A percentile compares a stretch with the other conserved stretches of the same genome.
phyloP scores from a whole-genome alignment of 2,113 vertebrate species.

The Lates calcarifer region DNA sequence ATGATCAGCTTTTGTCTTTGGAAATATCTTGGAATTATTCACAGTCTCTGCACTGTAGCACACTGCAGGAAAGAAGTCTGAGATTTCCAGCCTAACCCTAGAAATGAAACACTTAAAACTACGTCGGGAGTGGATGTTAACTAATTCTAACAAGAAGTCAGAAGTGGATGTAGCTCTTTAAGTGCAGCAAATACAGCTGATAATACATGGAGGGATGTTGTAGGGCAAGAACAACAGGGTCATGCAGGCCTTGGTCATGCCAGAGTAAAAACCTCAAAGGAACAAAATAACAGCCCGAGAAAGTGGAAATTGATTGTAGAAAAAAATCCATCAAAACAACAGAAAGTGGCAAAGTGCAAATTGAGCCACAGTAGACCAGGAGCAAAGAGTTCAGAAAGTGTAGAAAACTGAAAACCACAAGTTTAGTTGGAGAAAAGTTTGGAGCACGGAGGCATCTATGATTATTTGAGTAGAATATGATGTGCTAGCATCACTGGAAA shows the following conservation, averaged over 20 bases:
- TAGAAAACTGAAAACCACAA: background rate
- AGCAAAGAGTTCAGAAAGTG: constrained; percentile 6
- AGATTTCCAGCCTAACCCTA: constrained; percentile 4
- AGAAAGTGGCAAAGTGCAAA: constrained; percentile 41
- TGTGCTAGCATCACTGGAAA: constrained; percentile 11
- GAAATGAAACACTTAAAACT: background rate
- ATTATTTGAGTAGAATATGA: constrained; percentile 27
- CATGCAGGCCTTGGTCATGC: constrained; percentile 24
- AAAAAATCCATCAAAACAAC: constrained; percentile 36
- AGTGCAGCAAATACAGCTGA: constrained; percentile 14
- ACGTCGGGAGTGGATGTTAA: constrained; percentile 33
- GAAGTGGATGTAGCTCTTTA: constrained; percentile 18
- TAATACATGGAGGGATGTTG: constrained; percentile 42
- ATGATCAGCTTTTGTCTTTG: constrained; percentile 29
- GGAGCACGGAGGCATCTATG: background rate
- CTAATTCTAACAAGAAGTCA: constrained; percentile 38
- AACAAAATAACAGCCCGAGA: constrained; percentile 51
- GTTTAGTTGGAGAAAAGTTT: constrained; percentile 19
- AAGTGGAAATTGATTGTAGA: constrained; percentile 49
- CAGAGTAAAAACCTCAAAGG: constrained; percentile 28
- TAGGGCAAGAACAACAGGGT: constrained; percentile 45
- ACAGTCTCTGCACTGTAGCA: constrained; percentile 15
- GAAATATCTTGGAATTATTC: background rate
- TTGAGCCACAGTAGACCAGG: constrained; percentile 32
- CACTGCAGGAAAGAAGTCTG: background rate